phyloP scores from a whole-genome alignment of 1,140 invertebrate species.

The Eubasilissa regina region DNA sequence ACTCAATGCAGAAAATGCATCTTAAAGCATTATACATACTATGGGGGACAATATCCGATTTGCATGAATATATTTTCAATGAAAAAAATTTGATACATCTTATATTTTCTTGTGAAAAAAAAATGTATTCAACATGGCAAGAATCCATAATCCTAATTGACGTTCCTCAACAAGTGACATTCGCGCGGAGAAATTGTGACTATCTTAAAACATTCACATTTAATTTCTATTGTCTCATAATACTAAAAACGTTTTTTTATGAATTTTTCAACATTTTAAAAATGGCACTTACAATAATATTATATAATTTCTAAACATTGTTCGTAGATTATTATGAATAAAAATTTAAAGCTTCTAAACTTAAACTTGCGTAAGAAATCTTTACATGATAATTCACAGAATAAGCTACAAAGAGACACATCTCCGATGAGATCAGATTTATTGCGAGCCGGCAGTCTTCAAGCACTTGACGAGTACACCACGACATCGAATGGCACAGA shows the following conservation, averaged over 20 bases:
- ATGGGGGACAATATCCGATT: too few relatives aligned
- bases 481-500: constrained; percentile 29
- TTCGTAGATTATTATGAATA: constrained; percentile 28
- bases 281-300: constrained; percentile 9
- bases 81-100: too few relatives aligned
- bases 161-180: constrained; percentile 2
- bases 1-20: too few relatives aligned
- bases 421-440: not conserved
- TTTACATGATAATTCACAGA: not conserved
- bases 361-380: constrained; percentile 42
- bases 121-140: not conserved
- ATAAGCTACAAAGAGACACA: not conserved
- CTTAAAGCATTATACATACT: too few relatives aligned
- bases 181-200: not conserved
- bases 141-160: constrained; percentile 3
- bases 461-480: constrained; percentile 26
- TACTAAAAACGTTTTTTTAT: not conserved
- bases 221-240: not conserved
- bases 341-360: constrained; percentile 44
- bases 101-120: too few relatives aligned
- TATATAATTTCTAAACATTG: constrained; percentile 8
- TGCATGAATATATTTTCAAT: too few relatives aligned
- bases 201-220: not conserved
- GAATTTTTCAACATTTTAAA: constrained; percentile 19
- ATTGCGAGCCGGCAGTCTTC: not conserved